Conservation (phyloP, 1,140 invertebrate genomes). For the Lucilia cuprina region DNA sequence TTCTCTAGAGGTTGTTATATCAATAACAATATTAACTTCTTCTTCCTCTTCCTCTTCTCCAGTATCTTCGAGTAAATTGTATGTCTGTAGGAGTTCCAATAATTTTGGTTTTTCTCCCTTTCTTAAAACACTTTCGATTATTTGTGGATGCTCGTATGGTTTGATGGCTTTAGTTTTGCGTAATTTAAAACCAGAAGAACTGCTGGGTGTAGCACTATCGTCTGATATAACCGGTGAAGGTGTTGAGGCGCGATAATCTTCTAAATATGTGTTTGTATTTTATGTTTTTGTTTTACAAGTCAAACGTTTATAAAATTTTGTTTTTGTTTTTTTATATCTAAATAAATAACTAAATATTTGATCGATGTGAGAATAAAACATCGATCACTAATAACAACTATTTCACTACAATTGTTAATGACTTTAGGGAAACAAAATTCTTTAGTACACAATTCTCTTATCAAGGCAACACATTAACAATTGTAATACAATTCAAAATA, state of each 20-base stretch:
- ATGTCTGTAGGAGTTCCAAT: not conserved
- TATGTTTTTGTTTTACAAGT: conserved; percentile 17
- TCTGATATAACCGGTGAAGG: conserved; percentile 24
- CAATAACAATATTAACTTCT: not conserved
- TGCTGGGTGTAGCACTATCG: not conserved
- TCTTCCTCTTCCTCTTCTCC: not conserved
- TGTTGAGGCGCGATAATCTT: conserved; percentile 17
- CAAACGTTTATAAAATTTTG: not conserved
- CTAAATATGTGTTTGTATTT: conserved; percentile 4
- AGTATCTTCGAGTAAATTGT: not conserved
- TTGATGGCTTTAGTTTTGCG: not conserved
- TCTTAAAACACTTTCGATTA: not conserved
- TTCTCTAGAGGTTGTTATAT: not conserved
- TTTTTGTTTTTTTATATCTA: not conserved
- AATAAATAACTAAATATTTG: not conserved
- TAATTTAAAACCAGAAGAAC: not conserved
- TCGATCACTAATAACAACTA: not conserved
- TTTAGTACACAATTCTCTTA: not conserved
- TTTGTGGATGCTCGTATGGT: not conserved
- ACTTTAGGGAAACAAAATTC: not conserved
- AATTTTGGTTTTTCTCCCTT: conserved; percentile 8
- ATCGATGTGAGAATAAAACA: not conserved
- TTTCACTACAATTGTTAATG: not conserved
- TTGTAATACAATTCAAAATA: not conserved
- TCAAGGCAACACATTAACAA: not conserved